phyloP scores from a whole-genome alignment of 2,113 vertebrate genomes.

The Dromiciops gliroides region DNA sequence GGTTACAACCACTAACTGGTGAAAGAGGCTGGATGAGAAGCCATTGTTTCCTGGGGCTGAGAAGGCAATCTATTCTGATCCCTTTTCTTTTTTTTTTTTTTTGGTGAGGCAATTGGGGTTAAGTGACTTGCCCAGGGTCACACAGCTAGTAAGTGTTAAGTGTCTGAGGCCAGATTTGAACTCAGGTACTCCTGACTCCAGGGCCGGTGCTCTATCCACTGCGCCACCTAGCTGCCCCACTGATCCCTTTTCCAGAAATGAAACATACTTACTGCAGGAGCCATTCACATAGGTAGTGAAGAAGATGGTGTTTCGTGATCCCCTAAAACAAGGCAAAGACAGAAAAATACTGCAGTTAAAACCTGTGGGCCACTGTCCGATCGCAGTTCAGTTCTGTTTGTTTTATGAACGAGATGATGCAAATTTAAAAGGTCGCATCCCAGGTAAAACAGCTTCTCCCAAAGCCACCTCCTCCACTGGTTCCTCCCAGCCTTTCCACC shows the following conservation, averaged over 20 bases:
- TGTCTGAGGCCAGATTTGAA: too few relatives aligned
- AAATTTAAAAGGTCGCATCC: not conserved
- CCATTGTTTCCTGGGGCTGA: too few relatives aligned
- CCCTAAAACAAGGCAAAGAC: conserved; percentile 83
- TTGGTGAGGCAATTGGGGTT: too few relatives aligned
- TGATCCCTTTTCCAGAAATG: conserved; percentile 34
- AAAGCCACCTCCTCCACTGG: not conserved
- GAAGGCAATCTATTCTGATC: not conserved
- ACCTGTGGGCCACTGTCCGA: not conserved
- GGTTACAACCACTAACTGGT: not conserved
- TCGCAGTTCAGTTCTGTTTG: not conserved
- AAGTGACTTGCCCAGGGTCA: too few relatives aligned
- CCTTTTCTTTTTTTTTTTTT: too few relatives aligned
- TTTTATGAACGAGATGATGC: conserved; percentile 2
- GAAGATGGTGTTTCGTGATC: conserved; percentile 85
- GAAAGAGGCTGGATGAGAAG: not conserved
- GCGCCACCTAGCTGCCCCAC: too few relatives aligned
- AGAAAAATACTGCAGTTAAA: conserved; percentile 28
- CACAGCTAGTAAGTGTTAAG: too few relatives aligned
- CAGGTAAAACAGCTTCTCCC: not conserved
- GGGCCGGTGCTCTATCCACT: too few relatives aligned
- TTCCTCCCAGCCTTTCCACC: not conserved
- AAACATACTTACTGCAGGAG: conserved; percentile 91
- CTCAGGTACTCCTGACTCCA: too few relatives aligned
- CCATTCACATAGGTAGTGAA: conserved; percentile 88